phyloP scores from a whole-genome alignment of 2,888 invertebrate genomes.

The Polydrusus tereticollis region DNA sequence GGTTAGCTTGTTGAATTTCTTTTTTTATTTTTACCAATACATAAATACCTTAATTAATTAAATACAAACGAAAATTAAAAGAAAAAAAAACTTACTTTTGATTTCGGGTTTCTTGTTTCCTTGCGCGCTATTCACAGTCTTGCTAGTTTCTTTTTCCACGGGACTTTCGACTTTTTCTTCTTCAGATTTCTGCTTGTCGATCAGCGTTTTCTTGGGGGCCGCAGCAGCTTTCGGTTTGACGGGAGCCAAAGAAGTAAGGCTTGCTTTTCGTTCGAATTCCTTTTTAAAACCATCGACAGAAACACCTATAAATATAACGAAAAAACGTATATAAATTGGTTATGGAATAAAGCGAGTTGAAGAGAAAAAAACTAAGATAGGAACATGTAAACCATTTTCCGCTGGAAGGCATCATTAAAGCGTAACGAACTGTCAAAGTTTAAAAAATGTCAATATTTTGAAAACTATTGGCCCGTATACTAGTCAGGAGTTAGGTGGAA shows the following conservation, averaged over 20 bases:
- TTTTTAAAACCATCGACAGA: constrained; percentile 90
- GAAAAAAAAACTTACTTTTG: constrained; percentile 19
- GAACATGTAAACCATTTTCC: too few relatives aligned
- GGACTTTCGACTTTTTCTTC: constrained; percentile 58
- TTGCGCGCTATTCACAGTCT: constrained; percentile 16
- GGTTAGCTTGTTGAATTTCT: too few relatives aligned
- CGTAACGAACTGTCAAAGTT: too few relatives aligned
- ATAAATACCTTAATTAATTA: background rate
- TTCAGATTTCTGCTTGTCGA: constrained; percentile 57
- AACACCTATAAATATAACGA: constrained; percentile 66
- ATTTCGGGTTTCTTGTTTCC: constrained; percentile 45
- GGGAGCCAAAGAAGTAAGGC: constrained; percentile 68
- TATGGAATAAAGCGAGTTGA: too few relatives aligned
- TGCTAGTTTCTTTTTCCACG: constrained; percentile 56
- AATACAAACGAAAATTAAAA: background rate
- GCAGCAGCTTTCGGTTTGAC: constrained; percentile 61
- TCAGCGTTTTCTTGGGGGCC: constrained; percentile 54
- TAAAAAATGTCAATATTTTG: too few relatives aligned
- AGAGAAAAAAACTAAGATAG: too few relatives aligned
- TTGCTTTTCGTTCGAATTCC: constrained; percentile 86
- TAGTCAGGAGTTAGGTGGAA: too few relatives aligned
- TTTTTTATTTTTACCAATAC: too few relatives aligned
- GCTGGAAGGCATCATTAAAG: too few relatives aligned
- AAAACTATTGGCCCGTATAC: too few relatives aligned
- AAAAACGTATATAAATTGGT: background rate